Conservation (phyloP, 2,797 vertebrate genomes). For the Sebastes vulpes region DNA sequence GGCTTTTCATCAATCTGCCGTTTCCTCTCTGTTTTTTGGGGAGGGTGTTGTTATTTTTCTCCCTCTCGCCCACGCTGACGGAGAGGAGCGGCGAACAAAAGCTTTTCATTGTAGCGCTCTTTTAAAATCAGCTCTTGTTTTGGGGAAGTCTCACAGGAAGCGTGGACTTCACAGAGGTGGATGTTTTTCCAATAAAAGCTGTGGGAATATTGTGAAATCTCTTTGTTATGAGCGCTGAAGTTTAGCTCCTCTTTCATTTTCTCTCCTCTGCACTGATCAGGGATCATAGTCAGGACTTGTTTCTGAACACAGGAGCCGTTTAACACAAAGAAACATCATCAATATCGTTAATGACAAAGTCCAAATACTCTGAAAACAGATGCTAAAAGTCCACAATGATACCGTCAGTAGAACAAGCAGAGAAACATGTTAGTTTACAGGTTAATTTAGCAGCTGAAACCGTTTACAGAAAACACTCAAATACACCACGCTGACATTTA, state of each 20-base stretch:
- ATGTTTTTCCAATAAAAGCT: slow-evolving; percentile 64
- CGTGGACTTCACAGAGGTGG: slow-evolving; percentile 66
- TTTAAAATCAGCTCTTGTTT: slow-evolving; percentile 56
- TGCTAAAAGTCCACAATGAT: neutral
- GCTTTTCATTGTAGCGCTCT: slow-evolving; percentile 33
- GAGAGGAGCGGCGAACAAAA: slow-evolving; percentile 52
- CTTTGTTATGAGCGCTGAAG: slow-evolving; percentile 59
- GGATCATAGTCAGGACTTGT: slow-evolving; percentile 50
- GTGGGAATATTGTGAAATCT: slow-evolving; percentile 72
- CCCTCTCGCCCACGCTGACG: slow-evolving; percentile 49
- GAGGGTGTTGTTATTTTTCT: slow-evolving; percentile 54
- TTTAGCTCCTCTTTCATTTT: slow-evolving; percentile 24
- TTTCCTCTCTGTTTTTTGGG: slow-evolving; percentile 42
- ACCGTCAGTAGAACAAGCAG: neutral
- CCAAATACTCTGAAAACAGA: neutral
- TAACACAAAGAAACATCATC: neutral
- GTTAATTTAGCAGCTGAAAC: too few relatives aligned
- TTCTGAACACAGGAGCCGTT: neutral
- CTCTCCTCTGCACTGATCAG: slow-evolving; percentile 13
- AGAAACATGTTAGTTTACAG: neutral
- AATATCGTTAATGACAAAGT: neutral
- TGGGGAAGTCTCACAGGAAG: slow-evolving; percentile 63
- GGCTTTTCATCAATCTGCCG: slow-evolving; percentile 87
- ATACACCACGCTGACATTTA: too few relatives aligned
- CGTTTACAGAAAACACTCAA: too few relatives aligned